Evolutionary conservation across 2,888 invertebrate species (phyloP), one percentile per base, ranked within the genome.

Genomic region (Drosophila setosimentum): DNA sequence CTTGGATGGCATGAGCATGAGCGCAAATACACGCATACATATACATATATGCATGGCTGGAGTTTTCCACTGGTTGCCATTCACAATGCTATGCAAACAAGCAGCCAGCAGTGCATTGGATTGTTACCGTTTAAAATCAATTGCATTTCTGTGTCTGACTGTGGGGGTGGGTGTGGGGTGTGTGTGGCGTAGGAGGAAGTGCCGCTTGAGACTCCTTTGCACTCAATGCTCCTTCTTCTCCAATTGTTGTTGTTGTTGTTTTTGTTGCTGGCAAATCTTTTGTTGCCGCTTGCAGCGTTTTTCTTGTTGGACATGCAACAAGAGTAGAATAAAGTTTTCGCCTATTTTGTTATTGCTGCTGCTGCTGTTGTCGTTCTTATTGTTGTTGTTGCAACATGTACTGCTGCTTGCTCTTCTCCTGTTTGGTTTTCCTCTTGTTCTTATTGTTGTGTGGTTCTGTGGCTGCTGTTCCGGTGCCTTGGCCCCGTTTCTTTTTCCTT

Each of bases 101-200:
- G 77, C 66, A 64, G 63, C 67, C 30, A 57, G 59, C 18, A 35
- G 35, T 27, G 57, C 61, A 73, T 73, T 55, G 77, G 37, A 84
- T 82, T 82, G 83, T 78, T 77, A 76, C 75, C 83, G 83, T 76
- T 87, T 85, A 87, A 87, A 78, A 87, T 78, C 81, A 73, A 87
- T 87, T 82, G 80, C 80, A 84, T 77, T 83, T 55, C 63, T 51
- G 54, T 60, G 66, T 65, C 33, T 58, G 59, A 29, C 1, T 16
- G 42, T 2, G n/a, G 1, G 6, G 27, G n/a, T 10, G 45, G 16
- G 16, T 2, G 16, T 7, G 16, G n/a, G 18, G 10, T 10, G 40
- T 2, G 2, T 24, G 45, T 27, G 24, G 16, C 16, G 45, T 45
- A 0, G 53, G 8, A 33, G 62, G 37, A 32, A n/a, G 61, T 33